Base-by-base conservation (phyloP, 92 coral and sea anemone genomes). In the Umimayanthus chanpuru region DNA sequence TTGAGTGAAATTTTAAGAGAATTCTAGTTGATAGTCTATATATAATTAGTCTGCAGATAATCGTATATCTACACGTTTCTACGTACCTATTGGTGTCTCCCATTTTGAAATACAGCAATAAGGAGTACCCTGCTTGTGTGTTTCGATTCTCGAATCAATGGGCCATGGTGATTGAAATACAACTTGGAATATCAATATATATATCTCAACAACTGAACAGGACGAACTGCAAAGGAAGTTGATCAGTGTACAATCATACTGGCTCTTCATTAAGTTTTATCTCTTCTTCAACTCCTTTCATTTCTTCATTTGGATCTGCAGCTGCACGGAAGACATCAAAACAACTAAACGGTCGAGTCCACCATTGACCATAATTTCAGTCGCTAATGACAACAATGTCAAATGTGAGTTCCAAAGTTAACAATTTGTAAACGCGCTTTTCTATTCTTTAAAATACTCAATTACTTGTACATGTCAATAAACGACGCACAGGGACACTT, bases 11-110 rank as follows among this genome's bases (percentile, higher is more conserved):
- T 32, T 32, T 32, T 32, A 32, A 32, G 2, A 32, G 36, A 32
- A 44, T 44, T n/a, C n/a, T n/a, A n/a, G n/a, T n/a, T 44, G 49
- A 44, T 44, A 44, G 49, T 9, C 49, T 6, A 32, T 32, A 32
- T 32, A n/a, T n/a, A n/a, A n/a, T n/a, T n/a, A 32, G 36, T 0
- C 36, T 32, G 36, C 36, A 32, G 2, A 32, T 32, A 32, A 32
- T 32, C 36, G 36, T 32, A 32, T 32, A 32, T 44, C 7, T 61
- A 21, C 7, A 61, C 6, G 68, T 16, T 61, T 61, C 7, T 41
- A 75, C 79, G 40, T 75, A 39, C 79, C 79, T 75, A 50, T 75
- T 75, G 53, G 79, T n/a, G 53, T 75, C 79, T 28, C 79, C 79
- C 79, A 75, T 75, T 15, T 75, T 75, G 26, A 39, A 5, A 36